Conservation (phyloP, 2,888 invertebrate species). For the Acrobasis consociella region DNA sequence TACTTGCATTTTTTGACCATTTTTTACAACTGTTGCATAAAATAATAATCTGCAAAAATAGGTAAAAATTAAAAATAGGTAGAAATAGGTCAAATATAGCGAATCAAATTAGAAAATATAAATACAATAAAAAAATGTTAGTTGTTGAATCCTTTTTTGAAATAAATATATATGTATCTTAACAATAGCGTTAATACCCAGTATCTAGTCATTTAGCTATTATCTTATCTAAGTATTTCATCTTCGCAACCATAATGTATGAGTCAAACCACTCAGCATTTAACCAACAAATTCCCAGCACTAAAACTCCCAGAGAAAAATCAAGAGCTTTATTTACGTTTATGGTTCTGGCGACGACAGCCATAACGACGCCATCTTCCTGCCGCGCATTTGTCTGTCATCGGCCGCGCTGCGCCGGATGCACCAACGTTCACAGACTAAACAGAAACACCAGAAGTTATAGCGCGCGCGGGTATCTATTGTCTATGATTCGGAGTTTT, state of each 20-base stretch:
- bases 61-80: too few relatives aligned
- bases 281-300: conserved; percentile 14
- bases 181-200: too few relatives aligned
- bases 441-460: conserved; percentile 32
- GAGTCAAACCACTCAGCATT: background rate
- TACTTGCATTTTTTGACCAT: too few relatives aligned
- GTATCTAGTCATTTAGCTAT: too few relatives aligned
- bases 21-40: too few relatives aligned
- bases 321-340: conserved; percentile 58
- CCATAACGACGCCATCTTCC: conserved; percentile 75
- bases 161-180: too few relatives aligned
- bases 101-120: too few relatives aligned
- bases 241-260: background rate
- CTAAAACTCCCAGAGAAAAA: conserved; percentile 44
- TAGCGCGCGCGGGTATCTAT: conserved; percentile 3
- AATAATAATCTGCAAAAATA: too few relatives aligned
- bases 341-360: conserved; percentile 65
- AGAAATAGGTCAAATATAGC: too few relatives aligned
- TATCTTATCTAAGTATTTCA: background rate
- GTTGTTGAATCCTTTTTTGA: too few relatives aligned
- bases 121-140: too few relatives aligned
- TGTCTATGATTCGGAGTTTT: conserved; percentile 25
- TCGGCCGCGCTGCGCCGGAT: conserved; percentile 63
- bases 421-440: conserved; percentile 48
- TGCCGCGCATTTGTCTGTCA: conserved; percentile 74